phyloP scores from a whole-genome alignment of 2,797 vertebrate species.

The Fistularia commersonii region DNA sequence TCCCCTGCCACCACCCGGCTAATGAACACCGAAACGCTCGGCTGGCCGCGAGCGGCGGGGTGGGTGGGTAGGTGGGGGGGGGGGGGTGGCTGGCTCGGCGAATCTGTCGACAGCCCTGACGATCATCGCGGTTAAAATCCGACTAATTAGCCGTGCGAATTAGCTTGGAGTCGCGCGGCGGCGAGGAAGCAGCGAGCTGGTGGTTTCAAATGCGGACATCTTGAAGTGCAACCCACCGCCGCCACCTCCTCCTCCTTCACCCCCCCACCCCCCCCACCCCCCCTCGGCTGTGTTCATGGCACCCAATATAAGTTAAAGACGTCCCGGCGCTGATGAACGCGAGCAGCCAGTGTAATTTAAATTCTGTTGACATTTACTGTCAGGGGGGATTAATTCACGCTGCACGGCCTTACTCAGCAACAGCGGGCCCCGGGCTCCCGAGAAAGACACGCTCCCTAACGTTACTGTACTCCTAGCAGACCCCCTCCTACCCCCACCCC shows the following conservation, averaged over 20 bases:
- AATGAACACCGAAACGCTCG: constrained; percentile 66
- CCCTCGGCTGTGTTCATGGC: constrained; percentile 63
- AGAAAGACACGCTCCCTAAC: constrained; percentile 63
- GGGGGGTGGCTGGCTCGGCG: too few relatives aligned
- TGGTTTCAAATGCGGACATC: constrained; percentile 65
- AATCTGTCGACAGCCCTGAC: constrained; percentile 76
- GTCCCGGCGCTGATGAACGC: constrained; percentile 71
- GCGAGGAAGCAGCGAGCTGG: constrained; percentile 65
- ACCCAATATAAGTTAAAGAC: constrained; percentile 77
- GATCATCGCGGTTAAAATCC: constrained; percentile 73
- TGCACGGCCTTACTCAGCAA: constrained; percentile 80
- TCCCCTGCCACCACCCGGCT: constrained; percentile 11
- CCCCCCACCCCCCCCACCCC: constrained; percentile 47
- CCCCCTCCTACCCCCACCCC: constrained; percentile 53
- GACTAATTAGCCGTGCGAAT: constrained; percentile 73
- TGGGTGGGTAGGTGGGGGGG: constrained; percentile 55
- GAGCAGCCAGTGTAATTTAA: constrained; percentile 78
- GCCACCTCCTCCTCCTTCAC: background rate
- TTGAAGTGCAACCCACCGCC: constrained; percentile 66
- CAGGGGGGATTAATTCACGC: constrained; percentile 78
- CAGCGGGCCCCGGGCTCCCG: constrained; percentile 64
- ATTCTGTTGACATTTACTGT: constrained; percentile 87
- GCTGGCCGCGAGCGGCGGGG: constrained; percentile 59
- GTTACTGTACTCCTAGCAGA: constrained; percentile 65
- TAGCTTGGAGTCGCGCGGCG: constrained; percentile 1